Evolutionary conservation across 2,113 vertebrate genomes (phyloP).

Genomic region (Cricetomys ansorgei): DNA sequence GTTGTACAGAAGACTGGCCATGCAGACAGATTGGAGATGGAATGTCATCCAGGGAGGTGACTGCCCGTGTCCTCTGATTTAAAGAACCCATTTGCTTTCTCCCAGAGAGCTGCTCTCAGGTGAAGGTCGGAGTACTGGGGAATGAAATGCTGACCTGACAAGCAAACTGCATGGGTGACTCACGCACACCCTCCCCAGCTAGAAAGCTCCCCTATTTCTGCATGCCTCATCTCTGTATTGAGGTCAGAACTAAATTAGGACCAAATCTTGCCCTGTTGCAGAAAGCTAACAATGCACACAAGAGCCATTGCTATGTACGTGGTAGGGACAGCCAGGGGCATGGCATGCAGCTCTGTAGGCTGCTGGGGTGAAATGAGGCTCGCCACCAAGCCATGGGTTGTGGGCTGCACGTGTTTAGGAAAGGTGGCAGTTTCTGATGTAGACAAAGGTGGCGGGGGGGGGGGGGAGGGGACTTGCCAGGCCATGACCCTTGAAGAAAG

Average conservation of each 20-base stretch:
- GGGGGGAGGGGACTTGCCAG: neutral
- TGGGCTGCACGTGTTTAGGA: neutral
- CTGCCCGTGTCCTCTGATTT: neutral
- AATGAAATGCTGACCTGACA: neutral
- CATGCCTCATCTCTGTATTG: neutral
- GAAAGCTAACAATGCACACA: neutral
- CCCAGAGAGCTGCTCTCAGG: neutral
- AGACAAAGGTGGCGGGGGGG: neutral
- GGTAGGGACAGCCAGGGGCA: neutral
- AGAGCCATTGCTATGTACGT: neutral
- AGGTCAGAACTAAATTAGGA: conserved; percentile 48
- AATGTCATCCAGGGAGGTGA: neutral
- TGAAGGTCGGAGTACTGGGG: neutral
- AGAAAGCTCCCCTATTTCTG: neutral
- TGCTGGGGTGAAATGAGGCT: neutral
- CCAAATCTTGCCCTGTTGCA: conserved; percentile 10
- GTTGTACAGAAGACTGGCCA: neutral
- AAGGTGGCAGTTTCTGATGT: conserved; percentile 3
- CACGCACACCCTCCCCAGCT: neutral
- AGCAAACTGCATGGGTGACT: neutral
- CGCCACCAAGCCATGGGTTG: neutral
- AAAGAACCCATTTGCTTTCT: conserved; percentile 30
- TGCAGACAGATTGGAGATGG: neutral
- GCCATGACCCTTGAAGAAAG: neutral
- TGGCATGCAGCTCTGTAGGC: neutral